Conservation (phyloP, 2,888 invertebrate species). For the Drosophila mettleri region DNA sequence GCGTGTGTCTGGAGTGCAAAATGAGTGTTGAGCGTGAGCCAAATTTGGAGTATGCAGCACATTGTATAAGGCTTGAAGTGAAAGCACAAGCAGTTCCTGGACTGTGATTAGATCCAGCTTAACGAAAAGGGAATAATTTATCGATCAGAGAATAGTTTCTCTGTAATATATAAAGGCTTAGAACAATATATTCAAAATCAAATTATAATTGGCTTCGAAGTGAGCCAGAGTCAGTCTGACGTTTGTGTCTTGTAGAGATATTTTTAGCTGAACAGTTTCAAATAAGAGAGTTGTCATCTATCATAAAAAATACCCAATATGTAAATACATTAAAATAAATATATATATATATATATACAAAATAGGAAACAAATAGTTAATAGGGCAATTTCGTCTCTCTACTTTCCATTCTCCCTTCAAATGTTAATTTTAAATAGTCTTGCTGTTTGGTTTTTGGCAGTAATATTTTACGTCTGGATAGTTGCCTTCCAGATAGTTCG, state of each 20-base stretch:
- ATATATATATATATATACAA: too few species aligned
- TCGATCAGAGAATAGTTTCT: too few species aligned
- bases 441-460: neutral
- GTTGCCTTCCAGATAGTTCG: conserved; percentile 13
- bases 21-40: conserved; percentile 8
- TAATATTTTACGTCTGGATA: conserved; percentile 2
- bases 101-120: neutral
- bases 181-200: too few species aligned
- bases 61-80: conserved; percentile 3
- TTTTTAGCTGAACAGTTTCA: too few species aligned
- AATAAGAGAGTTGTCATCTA: too few species aligned
- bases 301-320: too few species aligned
- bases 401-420: neutral
- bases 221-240: too few species aligned
- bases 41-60: conserved; percentile 19
- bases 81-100: neutral
- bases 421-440: neutral
- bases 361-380: too few species aligned
- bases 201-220: too few species aligned
- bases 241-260: too few species aligned
- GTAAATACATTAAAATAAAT: too few species aligned
- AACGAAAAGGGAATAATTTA: neutral
- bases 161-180: too few species aligned
- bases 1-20: conserved; percentile 55
- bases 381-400: neutral